phyloP scores from a whole-genome alignment of 1,140 invertebrate genomes.

The Camponotus floridanus region DNA sequence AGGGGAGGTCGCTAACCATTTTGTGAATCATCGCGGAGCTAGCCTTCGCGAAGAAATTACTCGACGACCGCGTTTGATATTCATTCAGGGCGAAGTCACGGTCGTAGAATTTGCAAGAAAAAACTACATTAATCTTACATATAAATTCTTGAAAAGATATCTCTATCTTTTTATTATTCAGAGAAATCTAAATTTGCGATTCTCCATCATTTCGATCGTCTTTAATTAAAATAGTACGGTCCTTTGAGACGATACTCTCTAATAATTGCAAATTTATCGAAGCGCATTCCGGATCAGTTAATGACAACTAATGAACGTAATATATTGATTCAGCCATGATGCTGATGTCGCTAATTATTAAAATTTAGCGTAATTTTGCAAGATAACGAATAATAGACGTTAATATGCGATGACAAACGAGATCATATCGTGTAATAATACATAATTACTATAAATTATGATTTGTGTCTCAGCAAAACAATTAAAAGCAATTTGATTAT shows the following conservation, averaged over 20 bases:
- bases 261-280: neutral
- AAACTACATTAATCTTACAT: neutral
- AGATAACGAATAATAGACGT: conserved; percentile 67
- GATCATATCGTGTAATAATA: conserved; percentile 61
- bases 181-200: neutral
- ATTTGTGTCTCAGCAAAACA: conserved; percentile 53
- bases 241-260: neutral
- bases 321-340: neutral
- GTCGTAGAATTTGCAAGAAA: neutral
- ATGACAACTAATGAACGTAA: conserved; percentile 13
- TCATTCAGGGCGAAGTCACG: conserved; percentile 42
- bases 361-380: conserved; percentile 17
- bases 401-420: conserved; percentile 51
- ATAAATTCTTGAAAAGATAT: neutral
- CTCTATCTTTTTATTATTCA: neutral
- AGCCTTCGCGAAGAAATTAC: conserved; percentile 44
- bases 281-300: neutral
- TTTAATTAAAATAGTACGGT: neutral
- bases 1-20: conserved; percentile 28
- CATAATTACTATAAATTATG: conserved; percentile 45
- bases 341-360: conserved; percentile 26
- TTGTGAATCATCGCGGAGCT: conserved; percentile 57
- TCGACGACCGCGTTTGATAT: conserved; percentile 62
- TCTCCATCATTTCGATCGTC: neutral
- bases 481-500: conserved; percentile 46